Evolutionary conservation across 2,797 vertebrate genomes (phyloP).

Genomic region (Gymnodraco acuticeps): DNA sequence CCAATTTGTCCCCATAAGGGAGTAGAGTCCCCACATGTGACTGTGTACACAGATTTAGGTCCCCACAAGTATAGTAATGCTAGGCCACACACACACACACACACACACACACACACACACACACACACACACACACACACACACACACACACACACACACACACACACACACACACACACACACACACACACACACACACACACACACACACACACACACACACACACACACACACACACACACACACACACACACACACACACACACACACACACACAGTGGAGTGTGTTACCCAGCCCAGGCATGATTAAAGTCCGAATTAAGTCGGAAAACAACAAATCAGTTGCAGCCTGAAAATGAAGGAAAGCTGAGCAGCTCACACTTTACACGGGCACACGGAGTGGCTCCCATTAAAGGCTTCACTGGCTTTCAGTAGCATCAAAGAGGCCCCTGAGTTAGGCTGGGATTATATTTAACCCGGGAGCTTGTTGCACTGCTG

Average conservation of each 20-base stretch:
- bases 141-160: too few relatives aligned
- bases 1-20: too few relatives aligned
- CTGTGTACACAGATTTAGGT: too few relatives aligned
- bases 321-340: slow-evolving; percentile 73
- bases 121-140: too few relatives aligned
- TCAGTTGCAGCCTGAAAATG: slow-evolving; percentile 64
- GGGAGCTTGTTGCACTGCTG: slow-evolving; percentile 65
- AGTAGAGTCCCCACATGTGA: too few relatives aligned
- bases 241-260: slow-evolving; percentile 9
- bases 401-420: slow-evolving; percentile 84
- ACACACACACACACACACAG: slow-evolving; percentile 6
- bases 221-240: slow-evolving; percentile 10
- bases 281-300: slow-evolving; percentile 13
- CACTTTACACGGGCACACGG: slow-evolving; percentile 66
- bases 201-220: background rate
- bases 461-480: slow-evolving; percentile 84
- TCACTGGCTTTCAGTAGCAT: slow-evolving; percentile 83
- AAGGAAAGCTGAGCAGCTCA: slow-evolving; percentile 55
- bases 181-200: background rate
- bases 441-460: slow-evolving; percentile 82
- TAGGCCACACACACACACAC: too few relatives aligned
- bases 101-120: too few relatives aligned
- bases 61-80: too few relatives aligned
- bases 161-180: background rate
- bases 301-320: slow-evolving; percentile 70